Base-by-base conservation (phyloP, 2,888 invertebrate species). In the Schizaphis graminum region DNA sequence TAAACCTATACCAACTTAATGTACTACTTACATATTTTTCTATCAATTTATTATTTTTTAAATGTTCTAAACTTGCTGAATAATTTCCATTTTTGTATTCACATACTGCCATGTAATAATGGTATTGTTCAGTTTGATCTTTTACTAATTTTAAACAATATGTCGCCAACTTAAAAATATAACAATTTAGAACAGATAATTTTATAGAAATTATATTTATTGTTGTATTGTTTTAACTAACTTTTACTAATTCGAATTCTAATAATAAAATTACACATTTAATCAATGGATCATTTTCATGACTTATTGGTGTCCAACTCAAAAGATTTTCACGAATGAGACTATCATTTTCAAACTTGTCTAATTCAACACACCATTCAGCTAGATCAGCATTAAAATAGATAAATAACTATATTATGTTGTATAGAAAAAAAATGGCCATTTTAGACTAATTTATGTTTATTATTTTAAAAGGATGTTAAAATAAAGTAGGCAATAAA, bases 101-200 rank as follows among this genome's bases (percentile, higher is more conserved):
- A 8, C 94, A 94, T 4, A 94, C 90, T 16, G 94, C 94, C 91
- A 91, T 94, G 24, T 94, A 94, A 86, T 94, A 94, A 61, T 86
- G 16, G 26, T 91, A 94, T 26, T n/a, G 26, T 67, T 87, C 86
- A 35, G 24, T 41, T 41, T 86, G 57, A 28, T 41, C 11, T 91
- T 87, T 91, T n/a, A 67, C 61, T 24, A 86, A 61, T 41, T n/a
- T n/a, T 41, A 94, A 86, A 44, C 94, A 94, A 67, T 41, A 49
- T 67, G 8, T 49, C 1, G 94, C 94, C 53, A 94, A 47, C 94
- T 94, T 35, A 77, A 53, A 53, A 56, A 77, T 77, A 67, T 49
- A 49, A 84, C 77, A 13, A 24, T 41, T 28, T 91, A 11, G 10
- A 49, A 85, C 49, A 47, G 7, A 7, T 47, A 26, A 87, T 61